phyloP scores from a whole-genome alignment of 2,888 invertebrate genomes.

The Ochropleura leucogaster region DNA sequence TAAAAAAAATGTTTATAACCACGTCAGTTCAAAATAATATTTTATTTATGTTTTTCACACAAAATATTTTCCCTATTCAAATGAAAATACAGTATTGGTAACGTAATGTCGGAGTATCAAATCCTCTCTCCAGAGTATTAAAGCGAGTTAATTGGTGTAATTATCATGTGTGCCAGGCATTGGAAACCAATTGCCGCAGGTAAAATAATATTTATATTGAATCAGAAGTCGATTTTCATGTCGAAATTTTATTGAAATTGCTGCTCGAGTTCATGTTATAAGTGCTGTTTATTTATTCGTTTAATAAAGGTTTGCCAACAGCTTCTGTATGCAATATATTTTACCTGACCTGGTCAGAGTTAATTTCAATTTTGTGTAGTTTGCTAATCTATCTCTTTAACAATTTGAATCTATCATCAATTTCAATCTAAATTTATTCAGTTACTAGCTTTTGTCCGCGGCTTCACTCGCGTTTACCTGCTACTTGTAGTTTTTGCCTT shows the following conservation, averaged over 20 bases:
- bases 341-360: too few species aligned
- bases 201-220: slow-evolving; percentile 32
- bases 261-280: neutral
- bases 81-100: slow-evolving; percentile 1
- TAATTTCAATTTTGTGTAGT: too few species aligned
- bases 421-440: too few species aligned
- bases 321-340: too few species aligned
- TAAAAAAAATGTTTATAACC: too few species aligned
- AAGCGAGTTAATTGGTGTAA: slow-evolving; percentile 35
- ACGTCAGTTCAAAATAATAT: too few species aligned
- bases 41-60: neutral
- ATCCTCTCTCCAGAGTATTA: slow-evolving; percentile 17
- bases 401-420: too few species aligned
- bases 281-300: neutral
- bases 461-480: too few species aligned
- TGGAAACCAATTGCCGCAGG: slow-evolving; percentile 13
- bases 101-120: slow-evolving; percentile 16
- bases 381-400: too few species aligned
- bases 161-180: slow-evolving; percentile 17
- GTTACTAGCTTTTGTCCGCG: neutral
- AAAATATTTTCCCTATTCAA: neutral
- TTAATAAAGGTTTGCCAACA: too few species aligned
- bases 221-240: slow-evolving; percentile 18
- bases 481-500: too few species aligned
- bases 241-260: neutral